Evolutionary conservation across 2,113 vertebrate genomes (phyloP), one percentile per base, ranked within the genome.

Genomic region (Stegastes partitus): DNA sequence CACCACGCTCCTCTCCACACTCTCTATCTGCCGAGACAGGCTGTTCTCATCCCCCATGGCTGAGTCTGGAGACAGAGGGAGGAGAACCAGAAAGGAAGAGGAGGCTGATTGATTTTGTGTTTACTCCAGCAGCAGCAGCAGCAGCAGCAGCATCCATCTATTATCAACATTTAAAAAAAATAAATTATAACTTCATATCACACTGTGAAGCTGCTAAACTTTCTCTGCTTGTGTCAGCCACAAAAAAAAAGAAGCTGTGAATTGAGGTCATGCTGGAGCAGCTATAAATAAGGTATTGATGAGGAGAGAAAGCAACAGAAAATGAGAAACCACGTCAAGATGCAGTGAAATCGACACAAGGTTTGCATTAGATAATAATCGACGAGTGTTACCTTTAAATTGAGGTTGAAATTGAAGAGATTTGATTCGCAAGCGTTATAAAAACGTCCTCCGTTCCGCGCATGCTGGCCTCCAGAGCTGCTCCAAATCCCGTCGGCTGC

Each of bases 1-100:
- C 4, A 95, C 86, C 19, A 97, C 92, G 93, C 97, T 97, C 72
- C 97, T 94, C 92, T 99, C 96, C 89, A 97, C 96, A 0, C 96
- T 96, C 93, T 96, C 95, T 62, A 99, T 94, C 95, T 98, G 98
- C 88, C 92, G 95, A 83, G 96, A 94, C 93, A 99, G 92, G 77
- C 96, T 94, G 87, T 92, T 78, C 68, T 91, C 69, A 0, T 95
- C 96, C 77, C 94, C 97, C 97, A 99, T 98, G 83, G 93, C 59
- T 47, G 34, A 67, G 77, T 70, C 84, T 89, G 66, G 4, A 82
- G 21, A 63, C 53, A 73, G 26, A 57, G 10, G 10, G 44, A 51
- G 28, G n/a, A 47, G 19, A 65, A 55, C n/a, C 47, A 56, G 12
- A 50, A n/a, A 11, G 18, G 22, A 45, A 58, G 45, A 21, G 11